Percentiles rank a stretch among this genome's conserved stretches.
These are phyloP conservation scores for Epinotia bilunana DNA, from an alignment of 2,888 invertebrate species.

Conservation along the genomic window DNA sequence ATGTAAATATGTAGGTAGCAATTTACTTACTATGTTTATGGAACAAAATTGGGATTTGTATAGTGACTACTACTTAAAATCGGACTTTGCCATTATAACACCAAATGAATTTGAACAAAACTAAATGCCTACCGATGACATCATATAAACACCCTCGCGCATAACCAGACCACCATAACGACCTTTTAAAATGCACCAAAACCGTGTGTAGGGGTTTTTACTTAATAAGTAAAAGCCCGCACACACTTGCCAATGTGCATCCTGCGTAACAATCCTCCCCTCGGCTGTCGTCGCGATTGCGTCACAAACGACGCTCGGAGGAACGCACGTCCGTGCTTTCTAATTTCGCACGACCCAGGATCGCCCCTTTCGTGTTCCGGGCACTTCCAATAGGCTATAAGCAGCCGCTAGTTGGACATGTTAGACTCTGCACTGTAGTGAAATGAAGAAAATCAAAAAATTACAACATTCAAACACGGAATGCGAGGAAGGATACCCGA, in stretches of 20 bases:
- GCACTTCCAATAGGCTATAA: slow-evolving; percentile 26
- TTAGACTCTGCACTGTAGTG: background rate
- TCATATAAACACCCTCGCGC: background rate
- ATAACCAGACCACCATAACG: background rate
- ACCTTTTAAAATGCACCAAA: slow-evolving; percentile 9
- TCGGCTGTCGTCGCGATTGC: slow-evolving; percentile 58
- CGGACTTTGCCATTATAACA: no score
- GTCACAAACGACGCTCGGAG: slow-evolving; percentile 71
- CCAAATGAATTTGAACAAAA: no score
- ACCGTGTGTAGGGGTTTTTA: background rate
- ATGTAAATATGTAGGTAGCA: no score
- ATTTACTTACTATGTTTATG: no score
- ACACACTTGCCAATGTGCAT: slow-evolving; percentile 41
- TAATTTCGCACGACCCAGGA: slow-evolving; percentile 67
- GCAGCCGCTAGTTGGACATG: slow-evolving; percentile 9
- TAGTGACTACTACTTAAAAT: no score
- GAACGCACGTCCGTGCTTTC: slow-evolving; percentile 75
- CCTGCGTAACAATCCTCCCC: slow-evolving; percentile 59
- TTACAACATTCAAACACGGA: background rate
- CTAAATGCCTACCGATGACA: no score
- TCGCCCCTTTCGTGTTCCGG: slow-evolving; percentile 34
- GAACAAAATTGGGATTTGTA: no score
- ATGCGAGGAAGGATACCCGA: background rate
- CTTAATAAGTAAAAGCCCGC: background rate
- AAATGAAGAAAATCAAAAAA: background rate